Evolutionary conservation across 2,113 vertebrate genomes (phyloP).

Genomic region (Bettongia penicillata): DNA sequence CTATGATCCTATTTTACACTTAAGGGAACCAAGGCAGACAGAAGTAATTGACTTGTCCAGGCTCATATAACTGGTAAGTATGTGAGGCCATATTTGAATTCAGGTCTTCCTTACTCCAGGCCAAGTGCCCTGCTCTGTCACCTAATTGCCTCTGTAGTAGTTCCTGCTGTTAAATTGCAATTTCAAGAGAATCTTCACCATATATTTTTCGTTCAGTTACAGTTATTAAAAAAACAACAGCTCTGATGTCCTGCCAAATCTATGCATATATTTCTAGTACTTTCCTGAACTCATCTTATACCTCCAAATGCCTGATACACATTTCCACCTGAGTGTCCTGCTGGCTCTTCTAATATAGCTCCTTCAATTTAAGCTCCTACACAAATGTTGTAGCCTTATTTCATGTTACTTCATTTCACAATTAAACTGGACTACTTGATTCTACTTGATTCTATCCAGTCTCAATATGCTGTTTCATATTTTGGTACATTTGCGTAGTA

Average conservation of each 20-base stretch:
- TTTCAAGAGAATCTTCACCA: not conserved
- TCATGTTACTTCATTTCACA: not conserved
- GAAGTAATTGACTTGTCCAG: not conserved
- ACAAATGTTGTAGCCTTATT: not conserved
- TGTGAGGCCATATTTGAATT: not conserved
- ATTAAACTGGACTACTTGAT: not conserved
- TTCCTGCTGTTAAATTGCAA: not conserved
- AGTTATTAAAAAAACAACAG: not conserved
- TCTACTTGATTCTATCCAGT: not conserved
- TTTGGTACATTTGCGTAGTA: not conserved
- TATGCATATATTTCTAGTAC: not conserved
- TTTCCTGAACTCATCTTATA: not conserved
- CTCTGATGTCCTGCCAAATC: not conserved
- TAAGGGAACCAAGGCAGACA: not conserved
- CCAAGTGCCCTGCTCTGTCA: not conserved
- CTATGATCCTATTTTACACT: not conserved
- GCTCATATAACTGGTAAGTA: not conserved
- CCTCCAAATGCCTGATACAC: not conserved
- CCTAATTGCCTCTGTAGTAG: not conserved
- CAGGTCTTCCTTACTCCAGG: not conserved
- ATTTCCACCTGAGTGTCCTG: not conserved
- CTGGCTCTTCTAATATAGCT: not conserved
- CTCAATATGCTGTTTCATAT: not conserved
- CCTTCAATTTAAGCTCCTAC: not conserved
- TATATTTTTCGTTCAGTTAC: not conserved